A percentile compares a stretch with the other conserved stretches of the same genome.
Evolutionary conservation across 1,140 invertebrate genomes (phyloP).

Genomic region (Cherax quadricarinatus): DNA sequence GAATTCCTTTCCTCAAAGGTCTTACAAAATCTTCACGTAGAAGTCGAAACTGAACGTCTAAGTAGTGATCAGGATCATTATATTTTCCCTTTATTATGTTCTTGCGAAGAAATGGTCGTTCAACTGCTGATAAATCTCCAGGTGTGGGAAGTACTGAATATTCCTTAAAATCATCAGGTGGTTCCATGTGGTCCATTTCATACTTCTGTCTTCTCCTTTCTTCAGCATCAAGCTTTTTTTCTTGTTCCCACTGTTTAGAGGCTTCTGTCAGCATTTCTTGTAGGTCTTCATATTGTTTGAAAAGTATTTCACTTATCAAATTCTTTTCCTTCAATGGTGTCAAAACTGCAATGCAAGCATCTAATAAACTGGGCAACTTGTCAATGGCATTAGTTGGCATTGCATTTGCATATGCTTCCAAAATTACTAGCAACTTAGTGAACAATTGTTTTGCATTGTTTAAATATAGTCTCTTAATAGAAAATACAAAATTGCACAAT

Average conservation of each 20-base stretch:
- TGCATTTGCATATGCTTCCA: slow-evolving; percentile 28
- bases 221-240: neutral
- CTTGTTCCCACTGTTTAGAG: slow-evolving; percentile 6
- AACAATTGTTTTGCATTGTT: slow-evolving; percentile 3
- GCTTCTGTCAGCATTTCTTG: slow-evolving; percentile 37
- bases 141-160: slow-evolving; percentile 56
- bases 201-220: neutral
- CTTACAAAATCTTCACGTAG: slow-evolving; percentile 83
- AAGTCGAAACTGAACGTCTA: slow-evolving; percentile 87
- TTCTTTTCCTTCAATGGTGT: neutral
- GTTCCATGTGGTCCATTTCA: slow-evolving; percentile 49
- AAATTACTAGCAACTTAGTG: neutral
- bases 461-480: slow-evolving; percentile 35
- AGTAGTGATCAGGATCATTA: slow-evolving; percentile 82
- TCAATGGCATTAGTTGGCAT: slow-evolving; percentile 42
- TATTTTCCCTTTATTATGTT: slow-evolving; percentile 83
- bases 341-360: slow-evolving; percentile 4
- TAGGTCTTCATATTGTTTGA: slow-evolving; percentile 32
- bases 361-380: slow-evolving; percentile 4
- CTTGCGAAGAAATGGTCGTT: slow-evolving; percentile 78
- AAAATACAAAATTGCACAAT: slow-evolving; percentile 3
- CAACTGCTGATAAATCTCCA: slow-evolving; percentile 20
- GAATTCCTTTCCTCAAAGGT: slow-evolving; percentile 62
- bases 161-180: slow-evolving; percentile 67
- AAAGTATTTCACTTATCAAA: neutral